Conservation (phyloP, 2,888 invertebrate species). For the Agonopterix subpropinquella region DNA sequence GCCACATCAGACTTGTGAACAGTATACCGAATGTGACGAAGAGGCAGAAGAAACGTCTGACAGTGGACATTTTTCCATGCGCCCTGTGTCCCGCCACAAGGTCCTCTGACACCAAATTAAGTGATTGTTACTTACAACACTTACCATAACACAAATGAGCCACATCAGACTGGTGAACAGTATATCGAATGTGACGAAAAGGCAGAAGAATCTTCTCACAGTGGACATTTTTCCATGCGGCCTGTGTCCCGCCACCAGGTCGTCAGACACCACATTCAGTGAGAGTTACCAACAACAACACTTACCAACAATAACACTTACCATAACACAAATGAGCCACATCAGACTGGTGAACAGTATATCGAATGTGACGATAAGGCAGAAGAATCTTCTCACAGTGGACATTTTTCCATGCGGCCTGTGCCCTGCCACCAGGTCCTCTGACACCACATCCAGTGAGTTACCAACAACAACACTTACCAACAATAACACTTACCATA, state of each 20-base stretch:
- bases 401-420: constrained; percentile 70
- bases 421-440: no score
- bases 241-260: constrained; percentile 40
- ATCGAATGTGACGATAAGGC: no score
- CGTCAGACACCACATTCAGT: constrained; percentile 78
- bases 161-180: constrained; percentile 91
- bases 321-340: no score
- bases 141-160: constrained; percentile 94
- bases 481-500: constrained; percentile 80
- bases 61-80: constrained; percentile 78
- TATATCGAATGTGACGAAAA: constrained; percentile 92
- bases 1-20: constrained; percentile 91
- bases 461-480: no score
- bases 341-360: no score
- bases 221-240: constrained; percentile 77
- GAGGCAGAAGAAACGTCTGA: constrained; percentile 92
- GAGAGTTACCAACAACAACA: no score
- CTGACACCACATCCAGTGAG: no score
- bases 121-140: no score
- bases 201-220: constrained; percentile 91
- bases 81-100: constrained; percentile 26
- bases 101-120: constrained; percentile 79
- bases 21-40: constrained; percentile 93
- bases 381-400: constrained; percentile 90
- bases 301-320: no score